Conservation (phyloP, 2,888 invertebrate genomes). For the Rhingia rostrata region DNA sequence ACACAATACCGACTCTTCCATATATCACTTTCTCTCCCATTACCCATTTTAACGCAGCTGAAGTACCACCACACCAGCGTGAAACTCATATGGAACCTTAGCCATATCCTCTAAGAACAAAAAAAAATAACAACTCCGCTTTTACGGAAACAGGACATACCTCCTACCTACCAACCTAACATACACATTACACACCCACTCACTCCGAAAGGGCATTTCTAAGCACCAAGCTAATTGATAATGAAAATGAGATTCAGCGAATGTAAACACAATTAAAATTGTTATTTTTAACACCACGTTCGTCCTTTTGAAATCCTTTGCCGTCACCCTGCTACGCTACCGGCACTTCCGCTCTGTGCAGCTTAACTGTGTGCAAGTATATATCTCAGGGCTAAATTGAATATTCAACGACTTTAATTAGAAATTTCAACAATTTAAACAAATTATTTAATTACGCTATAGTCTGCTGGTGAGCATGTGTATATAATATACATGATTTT, state of each 20-base stretch:
- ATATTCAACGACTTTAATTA: slow-evolving; percentile 60
- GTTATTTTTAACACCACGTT: slow-evolving; percentile 52
- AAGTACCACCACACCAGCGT: not conserved
- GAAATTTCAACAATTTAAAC: slow-evolving; percentile 61
- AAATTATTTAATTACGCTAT: slow-evolving; percentile 60
- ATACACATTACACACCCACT: not conserved
- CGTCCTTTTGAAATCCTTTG: slow-evolving; percentile 39
- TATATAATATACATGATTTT: not conserved
- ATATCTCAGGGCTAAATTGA: slow-evolving; percentile 32
- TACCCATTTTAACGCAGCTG: not conserved
- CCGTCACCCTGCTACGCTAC: not conserved
- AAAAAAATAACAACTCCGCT: slow-evolving; percentile 20
- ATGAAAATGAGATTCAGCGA: slow-evolving; percentile 69
- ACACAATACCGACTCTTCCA: slow-evolving; percentile 49
- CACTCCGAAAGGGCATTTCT: slow-evolving; percentile 49
- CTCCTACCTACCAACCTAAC: slow-evolving; percentile 16
- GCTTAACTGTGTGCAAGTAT: slow-evolving; percentile 12
- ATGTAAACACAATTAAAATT: slow-evolving; percentile 66
- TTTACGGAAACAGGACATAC: slow-evolving; percentile 28
- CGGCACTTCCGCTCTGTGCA: slow-evolving; percentile 3
- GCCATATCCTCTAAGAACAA: slow-evolving; percentile 1
- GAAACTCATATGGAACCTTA: slow-evolving; percentile 1
- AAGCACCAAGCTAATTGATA: slow-evolving; percentile 71
- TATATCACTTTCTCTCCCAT: slow-evolving; percentile 54
- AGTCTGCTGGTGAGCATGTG: not conserved